These are phyloP conservation scores for Aramus guarauna DNA, from an alignment of 2,113 vertebrate genomes.

Conservation along the genomic window DNA sequence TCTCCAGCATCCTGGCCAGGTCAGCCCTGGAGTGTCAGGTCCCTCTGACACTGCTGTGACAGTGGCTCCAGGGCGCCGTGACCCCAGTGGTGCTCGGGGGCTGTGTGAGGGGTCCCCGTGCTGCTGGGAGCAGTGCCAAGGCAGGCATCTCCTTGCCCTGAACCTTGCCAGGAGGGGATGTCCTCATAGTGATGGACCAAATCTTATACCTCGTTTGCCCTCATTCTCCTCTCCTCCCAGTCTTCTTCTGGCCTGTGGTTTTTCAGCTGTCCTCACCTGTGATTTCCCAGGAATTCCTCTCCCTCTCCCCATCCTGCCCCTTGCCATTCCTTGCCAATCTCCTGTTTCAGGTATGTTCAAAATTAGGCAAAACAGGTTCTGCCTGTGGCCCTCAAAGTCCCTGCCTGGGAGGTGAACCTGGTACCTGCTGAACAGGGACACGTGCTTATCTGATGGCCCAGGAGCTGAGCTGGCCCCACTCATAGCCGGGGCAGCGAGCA, in stretches of 20 bases:
- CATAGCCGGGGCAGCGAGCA: background rate
- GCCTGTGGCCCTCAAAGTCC: background rate
- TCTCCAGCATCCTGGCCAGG: background rate
- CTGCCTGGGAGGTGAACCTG: background rate
- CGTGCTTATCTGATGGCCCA: background rate
- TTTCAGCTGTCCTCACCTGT: background rate
- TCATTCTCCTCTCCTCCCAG: background rate
- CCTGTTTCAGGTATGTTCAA: background rate
- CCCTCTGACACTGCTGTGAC: background rate
- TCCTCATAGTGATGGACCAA: rapidly evolving
- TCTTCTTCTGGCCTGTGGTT: background rate
- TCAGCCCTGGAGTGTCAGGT: background rate
- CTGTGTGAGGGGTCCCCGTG: rapidly evolving
- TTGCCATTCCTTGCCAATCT: background rate
- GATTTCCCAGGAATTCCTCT: background rate
- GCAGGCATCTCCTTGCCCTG: background rate
- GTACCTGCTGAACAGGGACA: background rate
- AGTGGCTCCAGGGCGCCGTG: background rate
- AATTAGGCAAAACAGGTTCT: background rate
- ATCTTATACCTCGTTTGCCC: background rate
- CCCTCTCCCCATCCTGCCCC: background rate
- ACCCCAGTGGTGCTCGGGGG: background rate
- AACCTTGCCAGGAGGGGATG: background rate
- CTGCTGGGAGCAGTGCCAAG: background rate
- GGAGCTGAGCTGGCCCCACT: background rate